Base-by-base conservation (phyloP, 2,888 invertebrate species). In the Ectobius pallidus region DNA sequence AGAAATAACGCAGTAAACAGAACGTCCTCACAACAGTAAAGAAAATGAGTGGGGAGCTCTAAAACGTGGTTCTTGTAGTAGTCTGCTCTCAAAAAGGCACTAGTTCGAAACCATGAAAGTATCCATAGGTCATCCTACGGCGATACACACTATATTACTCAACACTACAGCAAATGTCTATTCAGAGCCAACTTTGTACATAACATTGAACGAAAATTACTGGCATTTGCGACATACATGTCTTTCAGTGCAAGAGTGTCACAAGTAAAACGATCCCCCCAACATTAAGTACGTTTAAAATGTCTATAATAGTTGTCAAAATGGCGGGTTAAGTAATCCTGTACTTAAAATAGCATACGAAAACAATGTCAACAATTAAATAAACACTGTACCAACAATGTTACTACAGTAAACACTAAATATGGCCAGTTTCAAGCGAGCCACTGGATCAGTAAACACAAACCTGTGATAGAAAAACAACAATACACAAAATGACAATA, bases 261-360 rank as follows among this genome's bases (percentile, higher is more conserved):
- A 20, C 6, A 30, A 61, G n/a, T 61, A 61, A 18, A 32, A 61
- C 3, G 14, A 14, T 3, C 20, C 39, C 1, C 34, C 18, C 16
- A 44, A 44, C 16, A 46, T 27, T 25, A 30, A 7, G 3, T 27
- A 42, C 39, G n/a, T 39, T 34, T 62, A 63, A 42, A 22, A n/a
- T 11, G 42, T 39, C 27, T 25, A 46, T 46, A 65, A 46, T 46
- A 16, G 55, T 52, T 39, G n/a, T 22, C 52, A 69, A 69, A 69
- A 69, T 69, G 69, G 69, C 55, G 69, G 18, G 46, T 52, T 27
- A 27, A 34, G 22, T 30, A 55, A 22, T 69, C 25, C 30, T 55
- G 69, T 39, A 20, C 52, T 55, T 69, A 55, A 69, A 69, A 49
- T 46, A 49, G 68, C 67, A 18, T 20, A 67, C 42, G 22, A 34